phyloP scores from a whole-genome alignment of 2,888 invertebrate genomes.

The Trachelus iudaicus region DNA sequence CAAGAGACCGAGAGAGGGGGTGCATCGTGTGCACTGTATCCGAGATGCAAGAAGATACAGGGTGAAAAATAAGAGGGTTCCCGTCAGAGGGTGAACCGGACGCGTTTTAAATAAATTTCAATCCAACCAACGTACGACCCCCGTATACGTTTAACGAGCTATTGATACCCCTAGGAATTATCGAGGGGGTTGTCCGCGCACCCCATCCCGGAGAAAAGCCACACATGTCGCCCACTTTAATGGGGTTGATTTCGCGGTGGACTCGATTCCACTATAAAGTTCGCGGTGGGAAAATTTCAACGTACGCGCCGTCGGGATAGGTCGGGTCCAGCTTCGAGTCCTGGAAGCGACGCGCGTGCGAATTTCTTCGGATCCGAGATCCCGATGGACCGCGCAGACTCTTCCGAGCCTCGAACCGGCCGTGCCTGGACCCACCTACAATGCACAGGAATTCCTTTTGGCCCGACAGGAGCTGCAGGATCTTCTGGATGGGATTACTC shows the following conservation, averaged over 20 bases:
- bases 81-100: conserved; percentile 23
- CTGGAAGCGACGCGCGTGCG: not conserved
- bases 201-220: conserved; percentile 10
- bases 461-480: conserved; percentile 12
- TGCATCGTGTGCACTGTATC: not conserved
- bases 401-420: too few species aligned
- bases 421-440: conserved; percentile 26
- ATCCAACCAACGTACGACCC: conserved; percentile 36
- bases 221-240: conserved; percentile 15
- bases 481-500: not conserved
- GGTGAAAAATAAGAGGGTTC: conserved; percentile 21
- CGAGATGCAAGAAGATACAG: conserved; percentile 12
- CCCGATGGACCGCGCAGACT: not conserved
- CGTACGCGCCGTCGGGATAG: not conserved
- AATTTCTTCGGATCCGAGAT: not conserved
- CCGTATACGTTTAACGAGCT: conserved; percentile 61
- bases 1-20: not conserved
- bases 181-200: not conserved
- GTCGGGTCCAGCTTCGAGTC: not conserved
- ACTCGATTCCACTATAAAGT: conserved; percentile 25
- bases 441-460: conserved; percentile 46
- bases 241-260: conserved; percentile 14
- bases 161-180: conserved; percentile 52
- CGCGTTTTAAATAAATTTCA: conserved; percentile 63
- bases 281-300: conserved; percentile 21